A percentile compares a stretch with the other conserved stretches of the same genome.
Conservation (phyloP, 2,113 vertebrate genomes). For the Galbula dea region DNA sequence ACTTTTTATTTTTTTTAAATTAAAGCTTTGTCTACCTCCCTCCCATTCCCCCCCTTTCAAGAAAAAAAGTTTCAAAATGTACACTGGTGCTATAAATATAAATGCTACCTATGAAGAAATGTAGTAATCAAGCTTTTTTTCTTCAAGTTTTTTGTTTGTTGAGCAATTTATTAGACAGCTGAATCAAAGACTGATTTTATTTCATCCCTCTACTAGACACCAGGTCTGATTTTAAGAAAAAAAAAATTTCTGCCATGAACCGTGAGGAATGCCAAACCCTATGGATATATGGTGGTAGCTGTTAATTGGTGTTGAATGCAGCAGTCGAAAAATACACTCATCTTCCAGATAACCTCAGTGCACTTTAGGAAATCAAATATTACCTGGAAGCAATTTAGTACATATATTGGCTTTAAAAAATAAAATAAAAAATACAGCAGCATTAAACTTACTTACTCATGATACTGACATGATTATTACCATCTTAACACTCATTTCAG, state of each 20-base stretch:
- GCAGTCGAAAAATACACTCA: constrained; percentile 66
- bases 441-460: constrained; percentile 79
- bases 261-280: constrained; percentile 58
- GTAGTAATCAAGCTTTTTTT: constrained; percentile 66
- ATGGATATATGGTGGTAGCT: constrained; percentile 52
- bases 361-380: constrained; percentile 84
- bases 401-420: constrained; percentile 80
- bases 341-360: constrained; percentile 83
- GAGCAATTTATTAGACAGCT: constrained; percentile 62
- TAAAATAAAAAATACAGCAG: constrained; percentile 80
- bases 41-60: constrained; percentile 23
- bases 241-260: constrained; percentile 42
- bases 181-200: constrained; percentile 45
- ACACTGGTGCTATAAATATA: constrained; percentile 78
- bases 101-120: constrained; percentile 75
- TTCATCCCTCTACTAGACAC: constrained; percentile 49
- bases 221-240: not conserved
- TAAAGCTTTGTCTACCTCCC: constrained; percentile 76
- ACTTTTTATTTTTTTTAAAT: constrained; percentile 76
- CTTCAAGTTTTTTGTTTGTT: constrained; percentile 74
- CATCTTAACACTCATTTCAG: constrained; percentile 68
- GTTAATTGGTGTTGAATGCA: constrained; percentile 62
- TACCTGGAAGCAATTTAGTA: constrained; percentile 86
- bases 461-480: constrained; percentile 77
- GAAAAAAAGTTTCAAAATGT: constrained; percentile 70